Base-by-base conservation (phyloP, 2,113 vertebrate genomes). In the Rhabdornis inornatus region DNA sequence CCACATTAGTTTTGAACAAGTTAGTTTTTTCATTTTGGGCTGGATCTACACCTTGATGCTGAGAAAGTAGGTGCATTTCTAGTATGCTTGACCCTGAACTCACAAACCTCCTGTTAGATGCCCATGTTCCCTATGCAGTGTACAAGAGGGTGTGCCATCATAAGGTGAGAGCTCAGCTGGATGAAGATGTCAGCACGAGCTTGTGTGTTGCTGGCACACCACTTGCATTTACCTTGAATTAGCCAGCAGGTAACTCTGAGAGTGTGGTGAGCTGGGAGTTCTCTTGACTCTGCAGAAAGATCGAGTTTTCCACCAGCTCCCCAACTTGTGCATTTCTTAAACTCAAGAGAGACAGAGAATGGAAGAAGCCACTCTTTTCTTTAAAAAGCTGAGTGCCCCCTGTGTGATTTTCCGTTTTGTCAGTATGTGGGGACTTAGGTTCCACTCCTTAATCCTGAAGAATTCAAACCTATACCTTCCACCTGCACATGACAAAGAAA, bases 81-180 rank as follows among this genome's bases (percentile, higher is more conserved):
- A 16, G 22, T 13, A 2, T 63, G 55, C 50, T n/a, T 40, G 35
- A 42, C 6, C 15, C 21, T 74, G 23, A 45, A 15, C n/a, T 75
- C 35, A 28, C 10, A 47, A 56, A 22, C 20, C 7, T 79, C 10
- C 2, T 17, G 42, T 60, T 53, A 33, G n/a, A 35, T 71, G 39
- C 28, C 37, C 11, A 0, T 5, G 20, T 45, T 85, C 66, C 20
- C 44, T 68, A 2, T 0, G 0, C 25, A 20, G n/a, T 2, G 2
- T 49, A 8, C 4, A 1, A 9, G 52, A 66, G 39, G 55, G 37
- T 1, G 70, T 47, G 31, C 25, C 0, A 1, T 59, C 53, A 10
- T 39, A 20, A 28, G 72, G 44, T 45, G n/a, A n/a, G 44, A n/a
- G 40, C n/a, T 69, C 27, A 61, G 16, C 45, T 0, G 0, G 35